Evolutionary conservation across 2,113 vertebrate species (phyloP).

Genomic region (Albula goreensis): DNA sequence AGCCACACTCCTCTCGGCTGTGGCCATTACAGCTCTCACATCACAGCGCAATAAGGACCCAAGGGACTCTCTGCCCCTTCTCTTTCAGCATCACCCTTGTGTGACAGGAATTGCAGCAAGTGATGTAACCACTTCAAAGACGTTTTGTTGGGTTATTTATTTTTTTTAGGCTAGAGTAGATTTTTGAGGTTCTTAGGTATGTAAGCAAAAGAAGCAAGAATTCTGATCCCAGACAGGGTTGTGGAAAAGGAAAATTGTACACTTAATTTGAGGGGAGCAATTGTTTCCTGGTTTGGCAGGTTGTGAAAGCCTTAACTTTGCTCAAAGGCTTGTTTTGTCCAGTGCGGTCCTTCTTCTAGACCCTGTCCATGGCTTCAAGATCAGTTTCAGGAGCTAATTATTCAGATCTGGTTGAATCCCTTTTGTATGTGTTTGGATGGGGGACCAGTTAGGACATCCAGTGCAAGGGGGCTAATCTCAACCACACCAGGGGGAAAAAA

Average conservation of each 20-base stretch:
- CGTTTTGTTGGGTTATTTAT: background rate
- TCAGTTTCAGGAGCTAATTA: background rate
- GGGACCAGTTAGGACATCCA: background rate
- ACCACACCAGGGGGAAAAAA: background rate
- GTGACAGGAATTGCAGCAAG: background rate
- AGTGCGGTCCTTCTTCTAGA: background rate
- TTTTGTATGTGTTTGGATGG: background rate
- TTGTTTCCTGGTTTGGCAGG: slow-evolving; percentile 2
- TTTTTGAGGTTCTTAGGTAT: background rate
- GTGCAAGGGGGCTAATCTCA: background rate
- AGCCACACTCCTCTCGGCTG: too few species aligned
- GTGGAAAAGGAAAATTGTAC: background rate
- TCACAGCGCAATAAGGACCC: too few species aligned
- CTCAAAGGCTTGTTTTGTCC: background rate
- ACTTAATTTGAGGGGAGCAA: background rate
- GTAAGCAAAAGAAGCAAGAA: background rate
- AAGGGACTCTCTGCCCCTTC: too few species aligned
- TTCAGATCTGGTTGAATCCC: background rate
- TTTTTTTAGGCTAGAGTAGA: background rate
- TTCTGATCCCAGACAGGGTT: background rate
- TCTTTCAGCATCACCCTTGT: background rate
- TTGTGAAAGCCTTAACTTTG: background rate
- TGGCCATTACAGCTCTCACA: background rate
- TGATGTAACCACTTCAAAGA: background rate
- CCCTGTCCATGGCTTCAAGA: background rate